Conservation (phyloP, 53 echinoderm and acorn worm species). For the Zoroaster sp. region DNA sequence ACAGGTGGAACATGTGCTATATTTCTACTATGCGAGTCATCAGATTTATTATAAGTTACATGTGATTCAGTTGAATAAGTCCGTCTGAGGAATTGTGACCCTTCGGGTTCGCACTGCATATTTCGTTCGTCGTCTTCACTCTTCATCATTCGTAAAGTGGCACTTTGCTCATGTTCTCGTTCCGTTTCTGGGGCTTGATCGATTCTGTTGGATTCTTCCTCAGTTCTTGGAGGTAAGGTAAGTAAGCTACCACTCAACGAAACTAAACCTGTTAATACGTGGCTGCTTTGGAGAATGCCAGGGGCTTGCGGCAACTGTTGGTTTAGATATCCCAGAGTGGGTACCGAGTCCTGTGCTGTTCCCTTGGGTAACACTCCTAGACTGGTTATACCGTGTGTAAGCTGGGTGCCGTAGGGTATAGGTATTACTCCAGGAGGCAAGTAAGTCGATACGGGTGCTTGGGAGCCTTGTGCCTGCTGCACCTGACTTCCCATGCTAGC, state of each 20-base stretch:
- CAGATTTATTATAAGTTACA: neutral
- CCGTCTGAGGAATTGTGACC: constrained; percentile 8
- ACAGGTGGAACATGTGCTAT: neutral
- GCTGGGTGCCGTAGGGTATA: constrained; percentile 28
- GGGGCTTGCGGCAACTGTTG: constrained; percentile 9
- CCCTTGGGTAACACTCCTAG: constrained; percentile 11
- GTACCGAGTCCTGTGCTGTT: neutral
- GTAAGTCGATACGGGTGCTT: constrained; percentile 38
- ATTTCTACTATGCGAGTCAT: neutral
- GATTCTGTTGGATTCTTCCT: constrained; percentile 1
- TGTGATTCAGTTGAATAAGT: neutral
- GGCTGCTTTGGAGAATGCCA: constrained; percentile 16
- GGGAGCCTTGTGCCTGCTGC: constrained; percentile 75
- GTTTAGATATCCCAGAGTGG: constrained; percentile 14
- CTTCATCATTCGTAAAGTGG: neutral
- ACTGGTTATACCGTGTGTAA: constrained; percentile 10
- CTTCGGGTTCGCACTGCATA: constrained; percentile 12
- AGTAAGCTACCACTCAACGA: constrained; percentile 6
- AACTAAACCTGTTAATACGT: constrained; percentile 30
- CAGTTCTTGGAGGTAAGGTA: constrained; percentile 23
- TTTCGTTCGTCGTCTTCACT: neutral
- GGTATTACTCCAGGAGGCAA: constrained; percentile 38
- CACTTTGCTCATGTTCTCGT: neutral
- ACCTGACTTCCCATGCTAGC: constrained; percentile 96
- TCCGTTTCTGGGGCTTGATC: neutral